Percentiles rank a stretch among this genome's conserved stretches.
Conservation (phyloP, 2,888 invertebrate genomes). For the Hypselothyrea guttata region DNA sequence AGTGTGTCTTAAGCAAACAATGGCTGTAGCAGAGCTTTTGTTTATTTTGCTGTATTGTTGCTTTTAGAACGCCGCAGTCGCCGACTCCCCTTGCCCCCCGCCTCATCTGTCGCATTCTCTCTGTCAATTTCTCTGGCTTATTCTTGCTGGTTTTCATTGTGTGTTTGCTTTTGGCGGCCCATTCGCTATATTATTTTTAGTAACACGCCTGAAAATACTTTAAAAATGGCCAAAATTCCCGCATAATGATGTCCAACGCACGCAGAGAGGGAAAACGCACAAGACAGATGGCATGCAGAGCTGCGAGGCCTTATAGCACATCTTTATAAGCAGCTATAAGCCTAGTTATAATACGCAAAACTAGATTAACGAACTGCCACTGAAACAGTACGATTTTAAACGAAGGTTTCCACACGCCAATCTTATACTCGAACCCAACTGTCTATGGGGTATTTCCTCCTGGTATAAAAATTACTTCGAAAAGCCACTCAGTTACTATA, state of each 20-base stretch:
- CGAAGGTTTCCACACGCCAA: too few species aligned
- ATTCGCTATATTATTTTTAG: slow-evolving; percentile 42
- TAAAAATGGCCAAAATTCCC: slow-evolving; percentile 13
- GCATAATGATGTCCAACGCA: slow-evolving; percentile 15
- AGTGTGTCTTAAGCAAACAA: slow-evolving; percentile 63
- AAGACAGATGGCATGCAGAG: too few species aligned
- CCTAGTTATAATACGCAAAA: neutral
- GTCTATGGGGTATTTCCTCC: too few species aligned
- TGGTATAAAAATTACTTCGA: too few species aligned
- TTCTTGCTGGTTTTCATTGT: slow-evolving; percentile 19
- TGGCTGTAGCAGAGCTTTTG: slow-evolving; percentile 64
- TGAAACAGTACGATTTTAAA: too few species aligned
- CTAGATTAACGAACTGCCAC: too few species aligned
- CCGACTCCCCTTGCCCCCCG: neutral
- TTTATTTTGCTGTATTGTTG: slow-evolving; percentile 54
- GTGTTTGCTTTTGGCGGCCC: slow-evolving; percentile 27
- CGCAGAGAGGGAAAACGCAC: neutral
- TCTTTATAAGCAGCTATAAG: neutral
- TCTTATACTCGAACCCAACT: too few species aligned
- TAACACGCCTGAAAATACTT: slow-evolving; percentile 26
- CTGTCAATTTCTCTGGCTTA: neutral
- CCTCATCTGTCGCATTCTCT: neutral
- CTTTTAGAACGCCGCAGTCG: slow-evolving; percentile 18
- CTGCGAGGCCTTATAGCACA: too few species aligned
- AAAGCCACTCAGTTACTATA: too few species aligned